phyloP scores from a whole-genome alignment of 1,140 invertebrate genomes.

The Lethrus apterus region DNA sequence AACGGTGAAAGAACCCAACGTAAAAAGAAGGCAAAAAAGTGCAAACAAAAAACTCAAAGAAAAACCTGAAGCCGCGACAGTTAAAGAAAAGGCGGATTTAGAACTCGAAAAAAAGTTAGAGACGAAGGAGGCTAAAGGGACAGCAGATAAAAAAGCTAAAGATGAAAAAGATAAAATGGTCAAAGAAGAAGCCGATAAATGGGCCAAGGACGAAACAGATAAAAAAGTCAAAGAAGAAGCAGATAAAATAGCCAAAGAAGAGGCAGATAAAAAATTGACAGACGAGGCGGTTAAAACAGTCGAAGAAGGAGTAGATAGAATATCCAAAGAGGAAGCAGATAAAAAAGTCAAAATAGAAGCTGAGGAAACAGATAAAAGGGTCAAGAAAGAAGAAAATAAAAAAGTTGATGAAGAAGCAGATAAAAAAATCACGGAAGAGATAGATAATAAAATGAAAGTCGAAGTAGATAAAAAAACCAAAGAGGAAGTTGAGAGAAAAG shows the following conservation, averaged over 20 bases:
- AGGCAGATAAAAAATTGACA: not conserved
- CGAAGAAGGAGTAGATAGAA: constrained; percentile 11
- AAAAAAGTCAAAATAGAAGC: constrained; percentile 22
- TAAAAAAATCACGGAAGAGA: constrained; percentile 22
- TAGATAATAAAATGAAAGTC: constrained; percentile 25
- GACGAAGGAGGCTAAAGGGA: constrained; percentile 11
- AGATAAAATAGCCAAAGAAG: not conserved
- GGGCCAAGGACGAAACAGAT: constrained; percentile 3
- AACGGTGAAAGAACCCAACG: no score
- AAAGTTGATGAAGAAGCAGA: constrained; percentile 21
- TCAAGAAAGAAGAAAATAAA: constrained; percentile 19
- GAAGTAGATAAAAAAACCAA: constrained; percentile 32
- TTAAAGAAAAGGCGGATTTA: no score
- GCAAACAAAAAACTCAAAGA: no score
- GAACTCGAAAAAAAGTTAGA: no score
- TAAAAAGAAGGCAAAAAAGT: no score
- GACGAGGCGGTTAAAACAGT: not conserved
- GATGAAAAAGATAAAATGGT: constrained; percentile 6
- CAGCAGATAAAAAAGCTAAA: constrained; percentile 15
- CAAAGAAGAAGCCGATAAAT: constrained; percentile 11
- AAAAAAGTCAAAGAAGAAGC: constrained; percentile 1
- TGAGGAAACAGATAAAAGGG: constrained; percentile 18
- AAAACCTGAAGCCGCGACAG: no score
- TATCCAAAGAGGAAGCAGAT: constrained; percentile 26
- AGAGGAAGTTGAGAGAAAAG: constrained; percentile 39